A percentile compares a stretch with the other conserved stretches of the same genome.
Evolutionary conservation across 2,797 vertebrate species (phyloP).

Genomic region (Lates japonicus): DNA sequence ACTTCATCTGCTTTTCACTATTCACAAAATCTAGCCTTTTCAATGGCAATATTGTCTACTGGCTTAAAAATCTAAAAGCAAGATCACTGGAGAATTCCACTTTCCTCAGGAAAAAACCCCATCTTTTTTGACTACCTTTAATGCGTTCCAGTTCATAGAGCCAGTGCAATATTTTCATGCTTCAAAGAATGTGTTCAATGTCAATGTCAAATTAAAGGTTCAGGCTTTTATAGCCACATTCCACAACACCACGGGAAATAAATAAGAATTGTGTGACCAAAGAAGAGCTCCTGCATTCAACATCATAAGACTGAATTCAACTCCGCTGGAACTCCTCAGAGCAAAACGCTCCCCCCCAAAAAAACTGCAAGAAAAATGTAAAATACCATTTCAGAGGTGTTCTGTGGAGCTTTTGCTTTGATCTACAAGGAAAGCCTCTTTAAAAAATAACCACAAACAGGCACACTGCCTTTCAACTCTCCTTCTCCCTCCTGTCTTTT

Average conservation of each 20-base stretch:
- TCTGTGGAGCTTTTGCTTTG: slow-evolving; percentile 48
- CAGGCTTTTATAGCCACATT: not conserved
- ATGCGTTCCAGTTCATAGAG: not conserved
- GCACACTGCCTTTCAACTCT: slow-evolving; percentile 34
- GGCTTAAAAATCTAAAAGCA: not conserved
- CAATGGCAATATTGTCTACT: not conserved
- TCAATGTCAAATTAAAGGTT: slow-evolving; percentile 19
- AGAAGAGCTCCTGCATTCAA: not conserved
- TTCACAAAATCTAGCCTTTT: not conserved
- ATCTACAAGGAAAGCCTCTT: slow-evolving; percentile 54
- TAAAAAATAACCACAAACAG: slow-evolving; percentile 56
- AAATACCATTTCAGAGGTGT: slow-evolving; percentile 37
- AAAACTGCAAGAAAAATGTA: slow-evolving; percentile 36
- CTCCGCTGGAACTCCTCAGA: slow-evolving; percentile 13
- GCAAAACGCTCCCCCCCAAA: slow-evolving; percentile 22
- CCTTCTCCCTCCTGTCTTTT: not conserved
- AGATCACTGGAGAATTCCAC: not conserved
- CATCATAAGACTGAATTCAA: slow-evolving; percentile 12
- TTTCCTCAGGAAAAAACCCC: not conserved
- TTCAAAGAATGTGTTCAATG: slow-evolving; percentile 6
- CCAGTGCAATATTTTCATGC: not conserved
- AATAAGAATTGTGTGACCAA: slow-evolving; percentile 8
- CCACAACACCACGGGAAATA: not conserved
- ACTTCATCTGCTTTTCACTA: not conserved
- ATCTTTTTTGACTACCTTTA: not conserved